phyloP scores from a whole-genome alignment of 2,888 invertebrate genomes.

The Euzophera pinguis region DNA sequence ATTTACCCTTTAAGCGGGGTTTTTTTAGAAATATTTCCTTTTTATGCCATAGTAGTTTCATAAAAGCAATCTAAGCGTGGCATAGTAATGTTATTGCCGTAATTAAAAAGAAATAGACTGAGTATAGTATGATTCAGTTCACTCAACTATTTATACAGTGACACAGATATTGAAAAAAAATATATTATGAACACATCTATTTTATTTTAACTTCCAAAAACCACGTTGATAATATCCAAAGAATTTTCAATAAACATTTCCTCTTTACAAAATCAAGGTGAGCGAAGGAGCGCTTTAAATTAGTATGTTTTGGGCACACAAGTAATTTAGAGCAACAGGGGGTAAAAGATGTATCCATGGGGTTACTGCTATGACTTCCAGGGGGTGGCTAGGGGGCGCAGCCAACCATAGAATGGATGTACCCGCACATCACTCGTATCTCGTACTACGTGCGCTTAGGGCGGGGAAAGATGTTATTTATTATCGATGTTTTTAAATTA shows the following conservation, averaged over 20 bases:
- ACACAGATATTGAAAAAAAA: no score
- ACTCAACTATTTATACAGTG: no score
- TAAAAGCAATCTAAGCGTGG: no score
- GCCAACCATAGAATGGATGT: slow-evolving; percentile 44
- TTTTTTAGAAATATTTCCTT: no score
- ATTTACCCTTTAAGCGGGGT: no score
- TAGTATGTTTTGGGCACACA: slow-evolving; percentile 34
- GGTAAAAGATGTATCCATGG: slow-evolving; percentile 31
- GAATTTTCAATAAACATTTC: slow-evolving; percentile 29
- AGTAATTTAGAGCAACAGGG: slow-evolving; percentile 42
- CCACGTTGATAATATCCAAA: slow-evolving; percentile 16
- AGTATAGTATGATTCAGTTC: no score
- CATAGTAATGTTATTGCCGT: no score
- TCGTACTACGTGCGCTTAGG: background rate
- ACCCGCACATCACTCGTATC: slow-evolving; percentile 19
- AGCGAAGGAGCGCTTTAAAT: slow-evolving; percentile 39
- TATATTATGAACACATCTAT: no score
- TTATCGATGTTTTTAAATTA: background rate
- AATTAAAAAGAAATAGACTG: no score
- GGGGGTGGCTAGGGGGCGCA: slow-evolving; percentile 36
- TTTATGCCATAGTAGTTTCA: no score
- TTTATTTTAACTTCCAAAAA: no score
- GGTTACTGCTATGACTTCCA: slow-evolving; percentile 33
- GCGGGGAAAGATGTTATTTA: background rate
- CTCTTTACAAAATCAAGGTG: slow-evolving; percentile 30